Conservation (phyloP, 2,113 vertebrate genomes). For the Apaloderma vittatum region DNA sequence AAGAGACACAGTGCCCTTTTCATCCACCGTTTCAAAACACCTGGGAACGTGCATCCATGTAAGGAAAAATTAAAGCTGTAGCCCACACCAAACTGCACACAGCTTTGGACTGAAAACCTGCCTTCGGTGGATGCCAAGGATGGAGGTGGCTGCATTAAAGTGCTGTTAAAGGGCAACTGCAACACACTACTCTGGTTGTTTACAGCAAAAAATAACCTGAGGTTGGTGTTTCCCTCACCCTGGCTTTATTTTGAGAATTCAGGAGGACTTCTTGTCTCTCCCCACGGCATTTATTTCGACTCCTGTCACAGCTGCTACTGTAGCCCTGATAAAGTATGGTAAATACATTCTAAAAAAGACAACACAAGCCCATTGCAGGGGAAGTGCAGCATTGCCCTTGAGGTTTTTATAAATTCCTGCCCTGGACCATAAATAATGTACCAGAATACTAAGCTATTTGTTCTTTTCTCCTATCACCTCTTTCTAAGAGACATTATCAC, state of each 20-base stretch:
- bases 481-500: conserved; percentile 11
- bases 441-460: neutral
- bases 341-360: neutral
- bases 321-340: neutral
- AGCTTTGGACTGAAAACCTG: neutral
- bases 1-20: neutral
- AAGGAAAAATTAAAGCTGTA: neutral
- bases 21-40: neutral
- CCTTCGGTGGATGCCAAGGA: neutral
- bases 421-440: conserved; percentile 17
- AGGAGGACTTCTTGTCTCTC: neutral
- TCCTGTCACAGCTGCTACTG: neutral
- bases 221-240: neutral
- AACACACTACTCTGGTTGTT: neutral
- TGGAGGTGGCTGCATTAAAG: neutral
- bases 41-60: neutral
- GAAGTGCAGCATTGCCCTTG: neutral
- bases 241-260: neutral
- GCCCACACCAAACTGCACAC: neutral
- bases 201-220: neutral
- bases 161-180: neutral
- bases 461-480: neutral
- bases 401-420: conserved; percentile 10
- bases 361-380: neutral
- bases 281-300: neutral